phyloP scores from a whole-genome alignment of 2,797 vertebrate species.

The Craterocephalus amniculus region DNA sequence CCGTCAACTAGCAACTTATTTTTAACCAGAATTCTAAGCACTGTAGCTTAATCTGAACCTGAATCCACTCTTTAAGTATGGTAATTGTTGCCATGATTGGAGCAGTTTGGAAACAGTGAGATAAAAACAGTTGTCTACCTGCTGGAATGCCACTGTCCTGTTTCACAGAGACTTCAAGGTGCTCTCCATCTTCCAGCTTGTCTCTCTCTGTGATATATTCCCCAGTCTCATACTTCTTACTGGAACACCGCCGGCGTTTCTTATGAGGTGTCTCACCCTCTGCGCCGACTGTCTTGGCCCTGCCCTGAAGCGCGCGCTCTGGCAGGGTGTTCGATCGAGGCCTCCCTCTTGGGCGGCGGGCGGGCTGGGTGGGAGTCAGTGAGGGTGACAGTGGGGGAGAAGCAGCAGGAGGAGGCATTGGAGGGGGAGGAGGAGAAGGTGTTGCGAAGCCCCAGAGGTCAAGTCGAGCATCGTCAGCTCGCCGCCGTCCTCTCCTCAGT shows the following conservation, averaged over 20 bases:
- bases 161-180: slow-evolving; percentile 53
- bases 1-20: not conserved
- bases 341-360: slow-evolving; percentile 86
- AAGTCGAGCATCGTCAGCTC: slow-evolving; percentile 85
- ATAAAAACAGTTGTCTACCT: slow-evolving; percentile 60
- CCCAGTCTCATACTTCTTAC: slow-evolving; percentile 93
- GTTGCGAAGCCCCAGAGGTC: slow-evolving; percentile 85
- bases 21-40: not conserved
- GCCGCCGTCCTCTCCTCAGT: slow-evolving; percentile 83
- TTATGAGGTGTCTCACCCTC: slow-evolving; percentile 83
- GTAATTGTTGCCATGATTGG: not conserved
- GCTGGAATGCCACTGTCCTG: slow-evolving; percentile 52
- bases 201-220: slow-evolving; percentile 93
- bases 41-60: not conserved
- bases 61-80: not conserved
- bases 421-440: slow-evolving; percentile 74
- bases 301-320: slow-evolving; percentile 78
- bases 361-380: slow-evolving; percentile 46
- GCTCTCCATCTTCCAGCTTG: slow-evolving; percentile 84
- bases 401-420: slow-evolving; percentile 52
- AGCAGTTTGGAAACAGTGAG: slow-evolving; percentile 3
- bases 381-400: slow-evolving; percentile 49
- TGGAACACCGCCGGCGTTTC: slow-evolving; percentile 92
- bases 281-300: slow-evolving; percentile 71
- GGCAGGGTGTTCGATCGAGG: slow-evolving; percentile 85